Evolutionary conservation across 2,888 invertebrate genomes (phyloP), one percentile per base, ranked within the genome.

Genomic region (Drosophila flavopinicola): DNA sequence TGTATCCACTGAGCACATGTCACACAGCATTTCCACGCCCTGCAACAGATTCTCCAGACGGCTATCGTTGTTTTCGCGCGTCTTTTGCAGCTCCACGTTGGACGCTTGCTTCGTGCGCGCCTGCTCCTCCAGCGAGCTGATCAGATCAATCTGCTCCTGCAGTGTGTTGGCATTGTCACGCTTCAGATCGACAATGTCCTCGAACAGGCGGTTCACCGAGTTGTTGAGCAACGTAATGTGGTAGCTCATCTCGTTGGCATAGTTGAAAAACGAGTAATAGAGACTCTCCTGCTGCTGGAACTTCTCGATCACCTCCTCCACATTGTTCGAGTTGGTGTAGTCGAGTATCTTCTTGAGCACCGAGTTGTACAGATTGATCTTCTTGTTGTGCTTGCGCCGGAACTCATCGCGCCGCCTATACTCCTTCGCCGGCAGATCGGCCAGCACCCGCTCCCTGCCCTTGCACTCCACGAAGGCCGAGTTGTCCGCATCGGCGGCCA

Each of bases 1-100:
- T 52, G 89, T 85, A 85, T 93, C 92, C 45, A 93, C 92, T 75
- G 91, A 90, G 10, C 92, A 91, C 41, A 92, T 80, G 27, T 92
- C 92, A 59, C 90, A 90, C 0, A 91, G 70, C 1, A 71, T 73
- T 24, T 85, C 79, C 2, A 91, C 66, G n/a, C 88, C 89, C 27
- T 83, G 75, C 7, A 91, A 54, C 0, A 89, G 75, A 13, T 59
- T 78, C 30, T 80, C 74, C 10, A 91, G 65, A 0, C 87, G 75
- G 0, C 74, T 42, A 32, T 90, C 87, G 23, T 85, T 87, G 4
- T 37, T 48, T 0, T 82, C 78, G 5, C 77, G 69, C 0, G 71
- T 56, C 39, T 70, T 74, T 3, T 71, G 59, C 29, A 85, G 57
- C 9, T 71, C 67, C 5, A 57, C 2, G 27, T 89, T 88, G 2